Base-by-base conservation (phyloP, 2,113 vertebrate species). In the Myotis lucifugus region DNA sequence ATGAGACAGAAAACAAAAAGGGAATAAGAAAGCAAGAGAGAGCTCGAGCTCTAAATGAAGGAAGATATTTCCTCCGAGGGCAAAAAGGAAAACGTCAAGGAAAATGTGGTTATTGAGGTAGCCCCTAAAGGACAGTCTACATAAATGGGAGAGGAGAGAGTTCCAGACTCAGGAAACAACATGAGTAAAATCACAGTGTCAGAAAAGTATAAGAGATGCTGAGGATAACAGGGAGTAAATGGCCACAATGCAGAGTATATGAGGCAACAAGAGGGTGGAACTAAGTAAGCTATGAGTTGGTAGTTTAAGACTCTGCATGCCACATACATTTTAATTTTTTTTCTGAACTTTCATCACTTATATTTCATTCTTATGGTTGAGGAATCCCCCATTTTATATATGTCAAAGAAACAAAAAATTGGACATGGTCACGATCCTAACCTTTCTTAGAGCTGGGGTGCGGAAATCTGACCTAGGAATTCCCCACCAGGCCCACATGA, bases 171-270 rank as follows among this genome's bases (percentile, higher is more conserved):
- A 93, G 29, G 2, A 34, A 74, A 56, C 34, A 73, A 78, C 0
- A 4, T 34, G 19, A 91, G 46, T 8, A 50, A 76, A 59, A 14
- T 11, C 34, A 50, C 12, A 50, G 7, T 17, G 8, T 59, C 17
- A 48, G 27, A 81, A 93, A 90, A 69, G 29, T 23, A 11, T 14
- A 23, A 42, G 32, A 25, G 29, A 42, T 17, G 50, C 13, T 34
- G 8, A 42, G 17, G 34, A 32, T 1, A 40, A 73, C 1, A 18
- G 34, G 9, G 19, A 56, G 8, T 54, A 42, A 27, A 25, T 15
- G 1, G 25, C 10, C 50, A 56, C 64, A 83, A 78, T 0, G 0
- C 37, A 82, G 1, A 40, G 5, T 12, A 11, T 14, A 34, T 0
- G 25, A 66, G 56, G 8, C 13, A 46, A 64, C 0, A 0, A 7